Conservation (phyloP, 2,888 invertebrate genomes). For the Drosophila macrospina region DNA sequence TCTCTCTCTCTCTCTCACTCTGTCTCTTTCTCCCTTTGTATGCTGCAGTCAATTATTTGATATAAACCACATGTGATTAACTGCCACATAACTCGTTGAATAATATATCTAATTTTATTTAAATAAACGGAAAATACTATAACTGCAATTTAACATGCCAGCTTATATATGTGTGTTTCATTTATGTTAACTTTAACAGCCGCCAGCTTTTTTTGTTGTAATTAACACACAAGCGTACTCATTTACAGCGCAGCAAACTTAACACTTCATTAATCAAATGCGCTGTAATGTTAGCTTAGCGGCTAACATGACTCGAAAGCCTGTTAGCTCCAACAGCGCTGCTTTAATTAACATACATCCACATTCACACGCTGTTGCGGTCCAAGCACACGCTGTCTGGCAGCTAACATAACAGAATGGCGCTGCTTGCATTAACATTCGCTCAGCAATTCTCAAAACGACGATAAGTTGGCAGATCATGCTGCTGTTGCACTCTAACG, state of each 20-base stretch:
- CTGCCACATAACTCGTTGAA: not conserved
- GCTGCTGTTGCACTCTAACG: not conserved
- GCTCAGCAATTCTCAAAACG: not conserved
- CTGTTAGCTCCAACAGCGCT: too few relatives aligned
- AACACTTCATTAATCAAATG: not conserved
- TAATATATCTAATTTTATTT: too few relatives aligned
- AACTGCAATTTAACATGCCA: too few relatives aligned
- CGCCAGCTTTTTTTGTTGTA: too few relatives aligned
- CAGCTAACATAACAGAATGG: not conserved
- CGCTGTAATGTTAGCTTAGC: too few relatives aligned
- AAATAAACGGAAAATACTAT: too few relatives aligned
- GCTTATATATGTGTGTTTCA: too few relatives aligned
- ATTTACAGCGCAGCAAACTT: not conserved
- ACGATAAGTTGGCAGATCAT: not conserved
- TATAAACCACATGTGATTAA: constrained; percentile 2
- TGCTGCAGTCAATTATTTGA: constrained; percentile 10
- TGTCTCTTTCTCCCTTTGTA: not conserved
- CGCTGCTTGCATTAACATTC: not conserved
- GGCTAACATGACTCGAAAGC: too few relatives aligned
- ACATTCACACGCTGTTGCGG: not conserved
- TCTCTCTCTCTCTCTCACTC: not conserved
- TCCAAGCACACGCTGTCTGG: not conserved
- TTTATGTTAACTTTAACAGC: too few relatives aligned
- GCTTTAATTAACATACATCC: too few relatives aligned
- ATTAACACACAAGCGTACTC: too few relatives aligned